Base-by-base conservation (phyloP, 1,140 invertebrate genomes). In the Medauroidea extradentata region DNA sequence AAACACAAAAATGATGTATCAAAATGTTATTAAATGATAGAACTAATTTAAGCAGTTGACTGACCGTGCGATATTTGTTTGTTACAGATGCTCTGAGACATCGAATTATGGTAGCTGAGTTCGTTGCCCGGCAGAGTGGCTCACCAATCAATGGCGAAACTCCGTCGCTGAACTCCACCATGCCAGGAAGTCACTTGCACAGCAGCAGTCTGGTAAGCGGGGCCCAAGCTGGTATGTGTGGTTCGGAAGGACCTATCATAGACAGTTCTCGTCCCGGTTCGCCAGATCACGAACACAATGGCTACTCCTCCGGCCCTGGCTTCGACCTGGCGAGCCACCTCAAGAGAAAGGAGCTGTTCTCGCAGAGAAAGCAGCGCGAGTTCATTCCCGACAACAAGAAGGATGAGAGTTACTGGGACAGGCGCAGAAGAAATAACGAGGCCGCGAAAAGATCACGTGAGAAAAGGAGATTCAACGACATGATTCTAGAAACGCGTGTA, bases 321-420 rank as follows among this genome's bases (percentile, higher is more conserved):
- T 79, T 72, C 55, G 78, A 86, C 55, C 78, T 84, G 64, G 83
- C 61, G 8, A 24, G 49, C 8, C 71, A 69, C 29, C 57, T 75
- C 24, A 73, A 85, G 65, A 77, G 87, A 60, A 90, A 90, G 69
- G 88, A 91, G 48, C 79, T 91, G 58, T 90, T 91, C 71, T 84
- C 88, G 14, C 91, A 94, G 67, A 82, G 95, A 54, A 97, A 97
- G 69, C 93, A 96, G 71, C 81, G 95, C 1, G 94, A 97, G 71
- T 98, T 98, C 74, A 97, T 96, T 52, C 95, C 95, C 0, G 95
- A 98, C 68, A 94, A 88, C 72, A 96, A 95, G 69, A 99, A 98
- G 73, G 95, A 99, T 69, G 92, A 96, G 65, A 92, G 89, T 65
- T 98, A 99, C 75, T 99, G 96, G 96, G 94, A 98, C 74, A 82